phyloP scores from a whole-genome alignment of 1,140 invertebrate genomes.

The Hyposmocoma kahamanoa region DNA sequence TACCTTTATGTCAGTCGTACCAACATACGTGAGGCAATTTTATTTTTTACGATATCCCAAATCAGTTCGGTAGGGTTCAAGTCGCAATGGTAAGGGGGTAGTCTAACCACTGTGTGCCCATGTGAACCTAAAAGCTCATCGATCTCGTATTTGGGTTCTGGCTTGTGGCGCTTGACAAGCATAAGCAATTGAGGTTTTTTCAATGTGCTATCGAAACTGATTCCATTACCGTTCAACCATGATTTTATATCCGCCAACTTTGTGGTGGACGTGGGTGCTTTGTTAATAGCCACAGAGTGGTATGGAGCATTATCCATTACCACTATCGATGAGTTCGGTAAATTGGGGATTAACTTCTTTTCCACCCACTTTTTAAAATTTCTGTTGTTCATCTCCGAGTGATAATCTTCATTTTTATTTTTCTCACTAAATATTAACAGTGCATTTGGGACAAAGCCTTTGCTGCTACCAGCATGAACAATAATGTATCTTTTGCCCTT shows the following conservation, averaged over 20 bases:
- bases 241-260: slow-evolving; percentile 5
- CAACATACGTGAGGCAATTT: background rate
- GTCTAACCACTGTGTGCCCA: slow-evolving; percentile 1
- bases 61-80: too few species aligned
- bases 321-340: slow-evolving; percentile 1
- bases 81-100: too few species aligned
- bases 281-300: slow-evolving; percentile 8
- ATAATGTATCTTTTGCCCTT: too few species aligned
- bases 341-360: slow-evolving; percentile 9
- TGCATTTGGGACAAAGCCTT: too few species aligned
- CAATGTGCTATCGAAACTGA: slow-evolving; percentile 4
- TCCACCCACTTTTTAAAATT: slow-evolving; percentile 7
- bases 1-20: background rate
- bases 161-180: slow-evolving; percentile 10
- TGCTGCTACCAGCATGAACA: too few species aligned
- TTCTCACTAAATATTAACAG: too few species aligned
- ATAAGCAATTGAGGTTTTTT: slow-evolving; percentile 5
- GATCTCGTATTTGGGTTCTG: too few species aligned
- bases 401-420: too few species aligned
- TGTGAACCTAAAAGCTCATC: background rate
- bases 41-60: slow-evolving; percentile 2
- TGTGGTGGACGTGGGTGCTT: slow-evolving; percentile 7
- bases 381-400: slow-evolving; percentile 9
- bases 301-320: too few species aligned
- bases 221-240: slow-evolving; percentile 9